Conservation (phyloP, 2,797 vertebrate genomes). For the Lepilemur ruficaudatus region DNA sequence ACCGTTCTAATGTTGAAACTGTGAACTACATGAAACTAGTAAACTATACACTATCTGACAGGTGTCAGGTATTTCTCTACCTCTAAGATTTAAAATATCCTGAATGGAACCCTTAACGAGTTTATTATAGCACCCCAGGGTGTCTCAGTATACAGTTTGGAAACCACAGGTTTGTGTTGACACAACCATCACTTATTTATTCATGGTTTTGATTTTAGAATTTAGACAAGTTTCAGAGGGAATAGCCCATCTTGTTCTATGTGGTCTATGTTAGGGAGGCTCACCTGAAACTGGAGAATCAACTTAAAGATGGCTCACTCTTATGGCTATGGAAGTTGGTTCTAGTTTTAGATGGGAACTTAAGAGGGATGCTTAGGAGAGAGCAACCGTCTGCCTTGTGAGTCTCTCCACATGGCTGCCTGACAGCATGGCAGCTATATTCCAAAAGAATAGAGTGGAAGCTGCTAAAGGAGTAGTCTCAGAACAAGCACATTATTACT, state of each 20-base stretch:
- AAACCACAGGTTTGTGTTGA: background rate
- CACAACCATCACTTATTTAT: background rate
- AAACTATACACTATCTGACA: background rate
- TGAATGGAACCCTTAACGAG: background rate
- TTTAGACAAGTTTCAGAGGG: background rate
- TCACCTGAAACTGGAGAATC: background rate
- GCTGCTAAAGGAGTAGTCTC: background rate
- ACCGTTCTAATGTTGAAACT: background rate
- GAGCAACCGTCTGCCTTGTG: background rate
- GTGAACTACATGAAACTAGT: background rate
- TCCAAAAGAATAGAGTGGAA: background rate
- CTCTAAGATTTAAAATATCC: background rate
- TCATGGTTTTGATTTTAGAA: background rate
- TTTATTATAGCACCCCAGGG: background rate
- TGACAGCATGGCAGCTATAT: background rate
- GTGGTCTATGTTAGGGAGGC: background rate
- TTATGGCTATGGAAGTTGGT: background rate
- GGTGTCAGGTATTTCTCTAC: background rate
- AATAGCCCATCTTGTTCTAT: background rate
- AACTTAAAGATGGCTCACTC: background rate
- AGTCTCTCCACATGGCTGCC: background rate
- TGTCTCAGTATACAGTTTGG: background rate
- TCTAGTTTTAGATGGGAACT: background rate
- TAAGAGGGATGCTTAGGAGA: background rate
- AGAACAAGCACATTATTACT: background rate